Base-by-base conservation (phyloP, 2,113 vertebrate species). In the Tilapia sparmanii region DNA sequence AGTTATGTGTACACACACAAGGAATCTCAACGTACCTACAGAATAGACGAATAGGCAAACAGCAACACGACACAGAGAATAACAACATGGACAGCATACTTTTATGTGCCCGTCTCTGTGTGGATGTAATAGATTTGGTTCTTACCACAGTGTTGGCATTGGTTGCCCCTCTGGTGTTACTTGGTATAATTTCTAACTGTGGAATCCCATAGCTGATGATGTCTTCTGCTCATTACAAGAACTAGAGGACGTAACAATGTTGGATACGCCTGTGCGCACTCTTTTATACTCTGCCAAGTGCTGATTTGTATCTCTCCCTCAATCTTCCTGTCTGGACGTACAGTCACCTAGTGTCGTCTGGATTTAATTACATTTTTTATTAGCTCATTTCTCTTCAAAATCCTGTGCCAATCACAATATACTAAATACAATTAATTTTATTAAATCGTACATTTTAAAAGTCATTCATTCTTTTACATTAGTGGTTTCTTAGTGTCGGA, bases 361-460 rank as follows among this genome's bases (percentile, higher is more conserved):
- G 59, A 63, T 33, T 63, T 33, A 33, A 19, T 63, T 3, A 33
- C 6, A 63, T 63, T 63, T 35, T 35, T 35, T 31, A 63, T 63
- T 3, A 7, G 0, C 59, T 35, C 0, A 11, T 35, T 11, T 35
- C 59, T 35, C 31, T 63, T 63, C 18, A 63, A 0, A 63, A 33
- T 33, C 4, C 5, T 63, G 16, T 63, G 16, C 29, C 59, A 63
- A 33, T 63, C 29, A 33, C 29, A 33, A 63, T 63, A 63, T 63
- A 63, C 59, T 33, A 33, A 63, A 63, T 63, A 33, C 29, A 33
- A 63, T 63, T 63, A 7, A 33, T 63, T 63, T 61, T 7, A 63
- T 63, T 63, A 63, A 63, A 63, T 7, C 59, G 33, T 10, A 61
- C 57, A 33, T 1, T 33, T 61, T 10, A 33, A 61, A 61, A 61